A percentile compares a stretch with the other conserved stretches of the same genome.
These are phyloP conservation scores for Phenganax subtilis DNA, from an alignment of 92 coral and sea anemone species.

Conservation along the genomic window DNA sequence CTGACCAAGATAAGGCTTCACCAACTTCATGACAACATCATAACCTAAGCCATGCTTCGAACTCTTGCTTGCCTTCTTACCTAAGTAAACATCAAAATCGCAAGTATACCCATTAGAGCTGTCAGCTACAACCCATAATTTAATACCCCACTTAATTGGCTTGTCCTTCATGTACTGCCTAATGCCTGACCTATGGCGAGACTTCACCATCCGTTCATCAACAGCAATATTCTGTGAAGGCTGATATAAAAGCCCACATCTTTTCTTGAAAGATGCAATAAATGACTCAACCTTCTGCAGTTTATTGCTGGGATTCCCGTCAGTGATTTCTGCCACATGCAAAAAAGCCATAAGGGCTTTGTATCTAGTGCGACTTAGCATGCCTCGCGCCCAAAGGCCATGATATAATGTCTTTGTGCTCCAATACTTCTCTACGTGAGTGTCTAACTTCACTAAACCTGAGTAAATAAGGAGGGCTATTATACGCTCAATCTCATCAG, in stretches of 20 bases:
- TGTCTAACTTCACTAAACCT: not conserved
- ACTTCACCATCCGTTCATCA: conserved; percentile 31
- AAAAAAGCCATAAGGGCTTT: not conserved
- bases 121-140: conserved; percentile 38
- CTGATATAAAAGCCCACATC: conserved; percentile 23
- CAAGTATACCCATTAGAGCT: conserved; percentile 32
- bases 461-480: not conserved
- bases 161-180: conserved; percentile 28
- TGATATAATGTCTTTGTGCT: conserved; percentile 6
- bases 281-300: conserved; percentile 9
- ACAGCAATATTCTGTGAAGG: conserved; percentile 28
- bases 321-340: not conserved
- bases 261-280: conserved; percentile 13
- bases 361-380: not conserved
- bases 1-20: conserved; percentile 23
- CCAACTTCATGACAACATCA: not conserved
- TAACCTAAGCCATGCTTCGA: not conserved
- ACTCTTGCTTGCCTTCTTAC: not conserved
- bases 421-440: not conserved
- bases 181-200: conserved; percentile 27
- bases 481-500: not conserved
- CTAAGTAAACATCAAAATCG: conserved; percentile 22
- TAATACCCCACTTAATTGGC: conserved; percentile 20
- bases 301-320: not conserved
- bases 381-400: not conserved